These are phyloP conservation scores for Caradrina kadenii DNA, from an alignment of 2,888 invertebrate genomes.

Conservation along the genomic window DNA sequence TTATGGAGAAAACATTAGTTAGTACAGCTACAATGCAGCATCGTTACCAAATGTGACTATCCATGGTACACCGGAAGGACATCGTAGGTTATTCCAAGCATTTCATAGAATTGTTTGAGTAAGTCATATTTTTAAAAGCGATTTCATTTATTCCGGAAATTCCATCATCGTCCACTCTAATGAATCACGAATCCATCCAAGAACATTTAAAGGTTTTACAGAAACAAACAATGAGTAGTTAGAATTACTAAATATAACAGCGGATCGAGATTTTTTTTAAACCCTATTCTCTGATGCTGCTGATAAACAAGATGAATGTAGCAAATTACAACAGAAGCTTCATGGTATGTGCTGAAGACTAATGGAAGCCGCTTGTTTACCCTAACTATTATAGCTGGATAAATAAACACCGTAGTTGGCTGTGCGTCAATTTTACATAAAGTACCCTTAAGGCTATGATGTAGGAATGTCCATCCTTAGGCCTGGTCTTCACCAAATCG, in stretches of 20 bases:
- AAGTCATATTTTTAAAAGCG: constrained; percentile 9
- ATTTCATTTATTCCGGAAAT: constrained; percentile 39
- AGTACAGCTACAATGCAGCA: too few relatives aligned
- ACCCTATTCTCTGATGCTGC: constrained; percentile 13
- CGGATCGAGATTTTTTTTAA: constrained; percentile 37
- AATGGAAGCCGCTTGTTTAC: neutral
- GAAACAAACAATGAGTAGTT: constrained; percentile 30
- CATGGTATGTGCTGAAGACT: neutral
- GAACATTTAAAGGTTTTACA: constrained; percentile 31
- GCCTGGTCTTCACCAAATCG: too few relatives aligned
- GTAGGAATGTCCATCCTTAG: too few relatives aligned
- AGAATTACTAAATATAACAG: constrained; percentile 29
- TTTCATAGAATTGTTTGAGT: constrained; percentile 8
- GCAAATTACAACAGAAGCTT: constrained; percentile 10
- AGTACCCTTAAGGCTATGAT: too few relatives aligned
- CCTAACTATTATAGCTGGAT: neutral
- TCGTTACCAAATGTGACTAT: neutral
- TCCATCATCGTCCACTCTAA: constrained; percentile 13
- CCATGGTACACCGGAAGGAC: neutral
- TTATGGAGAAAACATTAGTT: too few relatives aligned
- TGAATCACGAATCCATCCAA: constrained; percentile 42
- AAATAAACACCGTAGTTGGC: too few relatives aligned
- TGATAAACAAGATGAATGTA: constrained; percentile 13
- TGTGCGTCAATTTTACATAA: too few relatives aligned
- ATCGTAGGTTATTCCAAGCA: constrained; percentile 10